A percentile compares a stretch with the other conserved stretches of the same genome.
These are phyloP conservation scores for Nansenia antarctica DNA, from an alignment of 2,113 vertebrate species.

Conservation along the genomic window DNA sequence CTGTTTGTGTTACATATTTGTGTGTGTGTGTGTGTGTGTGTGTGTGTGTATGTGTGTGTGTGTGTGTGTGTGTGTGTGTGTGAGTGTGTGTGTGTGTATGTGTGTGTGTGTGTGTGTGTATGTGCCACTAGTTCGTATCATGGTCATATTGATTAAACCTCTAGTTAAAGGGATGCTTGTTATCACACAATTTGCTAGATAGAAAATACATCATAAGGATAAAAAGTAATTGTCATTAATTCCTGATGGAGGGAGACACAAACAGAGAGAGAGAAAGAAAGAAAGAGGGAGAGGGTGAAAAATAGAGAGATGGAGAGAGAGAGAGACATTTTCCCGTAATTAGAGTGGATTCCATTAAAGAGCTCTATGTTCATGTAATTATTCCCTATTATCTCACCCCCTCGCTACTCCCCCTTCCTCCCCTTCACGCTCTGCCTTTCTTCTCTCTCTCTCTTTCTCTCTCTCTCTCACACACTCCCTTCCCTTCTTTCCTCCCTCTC, in stretches of 20 bases:
- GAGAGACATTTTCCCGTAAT: slow-evolving; percentile 69
- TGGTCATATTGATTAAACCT: slow-evolving; percentile 70
- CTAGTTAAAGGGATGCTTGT: slow-evolving; percentile 81
- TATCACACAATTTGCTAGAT: slow-evolving; percentile 76
- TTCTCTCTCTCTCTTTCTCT: neutral
- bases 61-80: slow-evolving; percentile 11
- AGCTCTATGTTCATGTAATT: slow-evolving; percentile 66
- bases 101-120: slow-evolving; percentile 3
- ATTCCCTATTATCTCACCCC: slow-evolving; percentile 46
- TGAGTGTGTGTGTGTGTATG: slow-evolving; percentile 8
- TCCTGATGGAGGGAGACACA: slow-evolving; percentile 70
- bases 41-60: slow-evolving; percentile 25
- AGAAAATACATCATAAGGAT: slow-evolving; percentile 77
- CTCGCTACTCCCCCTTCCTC: neutral
- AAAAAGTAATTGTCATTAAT: slow-evolving; percentile 79
- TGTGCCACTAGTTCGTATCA: slow-evolving; percentile 59
- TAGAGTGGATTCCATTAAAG: slow-evolving; percentile 69
- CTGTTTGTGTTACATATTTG: neutral
- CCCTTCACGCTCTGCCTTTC: neutral
- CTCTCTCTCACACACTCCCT: neutral
- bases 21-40: slow-evolving; percentile 10
- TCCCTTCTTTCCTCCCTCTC: neutral
- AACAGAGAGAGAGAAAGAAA: neutral
- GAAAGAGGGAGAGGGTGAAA: slow-evolving; percentile 30
- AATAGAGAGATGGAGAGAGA: slow-evolving; percentile 44